A percentile compares a stretch with the other conserved stretches of the same genome.
Conservation (phyloP, 2,888 invertebrate genomes). For the Eulithis prunata region DNA sequence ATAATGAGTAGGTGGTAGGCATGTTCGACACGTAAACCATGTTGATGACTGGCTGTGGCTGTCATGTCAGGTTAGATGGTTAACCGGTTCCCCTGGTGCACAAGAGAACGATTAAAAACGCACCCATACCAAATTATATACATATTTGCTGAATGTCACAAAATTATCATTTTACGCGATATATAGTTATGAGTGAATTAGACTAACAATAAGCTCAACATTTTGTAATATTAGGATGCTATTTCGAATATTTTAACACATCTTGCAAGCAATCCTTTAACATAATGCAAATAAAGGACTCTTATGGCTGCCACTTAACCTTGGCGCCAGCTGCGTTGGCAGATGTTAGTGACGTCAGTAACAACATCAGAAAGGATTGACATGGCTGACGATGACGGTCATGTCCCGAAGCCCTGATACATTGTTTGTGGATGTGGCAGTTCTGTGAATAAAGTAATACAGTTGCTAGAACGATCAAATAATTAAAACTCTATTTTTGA, state of each 20-base stretch:
- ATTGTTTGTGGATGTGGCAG: constrained; percentile 2
- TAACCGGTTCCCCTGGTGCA: constrained; percentile 7
- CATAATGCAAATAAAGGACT: constrained; percentile 25
- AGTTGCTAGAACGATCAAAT: background rate
- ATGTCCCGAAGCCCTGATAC: background rate
- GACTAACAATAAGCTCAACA: background rate
- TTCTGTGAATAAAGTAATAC: constrained; percentile 4
- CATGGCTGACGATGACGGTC: constrained; percentile 15
- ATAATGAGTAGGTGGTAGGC: constrained; percentile 10
- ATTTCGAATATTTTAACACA: background rate
- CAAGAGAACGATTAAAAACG: background rate
- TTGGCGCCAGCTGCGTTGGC: constrained; percentile 59
- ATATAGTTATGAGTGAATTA: background rate
- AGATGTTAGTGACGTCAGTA: constrained; percentile 59
- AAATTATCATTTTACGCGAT: too few species aligned
- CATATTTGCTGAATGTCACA: too few species aligned
- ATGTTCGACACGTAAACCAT: constrained; percentile 18
- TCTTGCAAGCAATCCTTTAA: constrained; percentile 16
- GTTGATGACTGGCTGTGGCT: constrained; percentile 17
- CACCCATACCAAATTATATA: too few species aligned
- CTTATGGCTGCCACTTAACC: constrained; percentile 48
- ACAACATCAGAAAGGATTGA: constrained; percentile 45
- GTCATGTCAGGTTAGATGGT: constrained; percentile 2
- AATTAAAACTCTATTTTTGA: background rate
- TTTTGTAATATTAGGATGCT: too few species aligned